Evolutionary conservation across 2,888 invertebrate genomes (phyloP), one percentile per base, ranked within the genome.

Genomic region (Melieria picta): DNA sequence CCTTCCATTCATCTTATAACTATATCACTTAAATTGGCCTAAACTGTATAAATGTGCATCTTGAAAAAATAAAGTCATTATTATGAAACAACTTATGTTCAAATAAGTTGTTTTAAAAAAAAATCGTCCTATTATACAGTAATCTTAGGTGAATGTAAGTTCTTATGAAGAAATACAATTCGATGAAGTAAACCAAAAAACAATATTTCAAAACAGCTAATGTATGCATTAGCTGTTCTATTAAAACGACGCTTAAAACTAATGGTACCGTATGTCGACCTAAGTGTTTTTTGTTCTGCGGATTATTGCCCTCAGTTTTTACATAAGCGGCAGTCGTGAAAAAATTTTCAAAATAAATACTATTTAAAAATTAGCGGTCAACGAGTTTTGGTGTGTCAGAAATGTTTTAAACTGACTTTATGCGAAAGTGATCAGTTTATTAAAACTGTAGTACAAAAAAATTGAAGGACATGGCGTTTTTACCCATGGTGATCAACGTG

Each of bases 321-420:
- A 50, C 47, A 64, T 64, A 64, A 52, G 64, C 47, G 50, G 9
- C 5, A 47, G 50, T 16, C 7, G 47, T 10, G 42, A 30, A 30
- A 30, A 1, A 30, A 30, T 16, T 16, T 16, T 16, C 16, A 16
- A 16, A 16, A 16, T 16, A 16, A 16, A 16, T 16, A 16, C 1
- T 16, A 62, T 64, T 62, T 76, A 30, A 58, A 75, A 68, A 52
- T 74, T 48, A 52, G 72, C 68, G 76, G 74, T 10, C 60, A 74
- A 66, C 71, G 68, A 65, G 55, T 76, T 50, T 30, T 58, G 50
- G 74, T 76, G 11, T 78, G 77, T 69, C 75, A 77, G 69, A 75
- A 73, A 69, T 78, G 77, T 69, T 77, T 77, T 66, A 58, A 63
- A 50, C 71, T 57, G 48, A 76, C 74, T n/a, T 65, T 79, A 43